A percentile compares a stretch with the other conserved stretches of the same genome.
These are phyloP conservation scores for Pelobates fuscus DNA, from an alignment of 2,113 vertebrate species.

Conservation along the genomic window DNA sequence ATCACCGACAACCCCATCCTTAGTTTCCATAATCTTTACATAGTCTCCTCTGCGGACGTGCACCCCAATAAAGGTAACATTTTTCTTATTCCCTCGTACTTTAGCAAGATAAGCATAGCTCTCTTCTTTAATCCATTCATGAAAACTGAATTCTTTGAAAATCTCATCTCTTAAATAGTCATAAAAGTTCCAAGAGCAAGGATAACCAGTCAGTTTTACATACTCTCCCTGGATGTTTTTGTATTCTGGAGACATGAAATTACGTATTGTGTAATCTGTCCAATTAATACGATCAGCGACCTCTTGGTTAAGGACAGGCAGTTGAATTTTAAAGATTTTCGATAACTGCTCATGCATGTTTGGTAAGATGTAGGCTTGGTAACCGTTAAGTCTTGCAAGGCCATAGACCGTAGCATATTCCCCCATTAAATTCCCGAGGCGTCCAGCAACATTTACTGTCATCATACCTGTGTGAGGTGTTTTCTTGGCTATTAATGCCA, in stretches of 20 bases:
- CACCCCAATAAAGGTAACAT: slow-evolving; percentile 41
- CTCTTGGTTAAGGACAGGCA: background rate
- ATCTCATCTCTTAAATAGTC: slow-evolving; percentile 40
- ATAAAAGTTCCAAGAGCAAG: slow-evolving; percentile 37
- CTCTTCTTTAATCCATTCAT: slow-evolving; percentile 1
- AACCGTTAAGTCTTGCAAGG: slow-evolving; percentile 56
- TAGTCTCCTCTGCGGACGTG: slow-evolving; percentile 48
- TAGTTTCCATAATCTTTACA: background rate
- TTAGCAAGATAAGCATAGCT: background rate
- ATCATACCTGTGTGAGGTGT: slow-evolving; percentile 30
- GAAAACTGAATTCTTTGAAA: slow-evolving; percentile 36
- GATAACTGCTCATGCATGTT: background rate
- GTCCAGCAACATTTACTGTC: slow-evolving; percentile 50
- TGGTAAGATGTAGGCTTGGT: slow-evolving; percentile 24
- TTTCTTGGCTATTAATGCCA: background rate
- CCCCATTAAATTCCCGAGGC: slow-evolving; percentile 65
- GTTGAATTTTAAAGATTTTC: background rate
- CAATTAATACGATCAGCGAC: background rate
- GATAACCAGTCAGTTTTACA: slow-evolving; percentile 21
- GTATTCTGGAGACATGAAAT: slow-evolving; percentile 38
- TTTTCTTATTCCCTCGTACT: background rate
- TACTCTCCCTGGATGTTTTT: slow-evolving; percentile 16
- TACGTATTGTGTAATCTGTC: background rate
- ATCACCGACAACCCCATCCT: slow-evolving; percentile 48
- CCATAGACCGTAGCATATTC: slow-evolving; percentile 60